Conservation (phyloP, 2,888 invertebrate species). For the Zhengitettix transpicula region DNA sequence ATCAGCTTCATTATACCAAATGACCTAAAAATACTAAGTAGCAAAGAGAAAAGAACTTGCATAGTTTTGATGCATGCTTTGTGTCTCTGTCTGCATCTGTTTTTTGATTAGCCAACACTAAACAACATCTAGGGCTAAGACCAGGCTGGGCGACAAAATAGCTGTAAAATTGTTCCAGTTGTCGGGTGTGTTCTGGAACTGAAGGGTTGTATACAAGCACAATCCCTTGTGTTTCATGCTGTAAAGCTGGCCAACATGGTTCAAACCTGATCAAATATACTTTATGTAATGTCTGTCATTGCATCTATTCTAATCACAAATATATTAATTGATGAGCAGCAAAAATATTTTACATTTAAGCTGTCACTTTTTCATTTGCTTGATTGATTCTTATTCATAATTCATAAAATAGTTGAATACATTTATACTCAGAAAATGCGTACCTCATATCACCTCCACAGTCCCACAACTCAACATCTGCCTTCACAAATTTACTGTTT, state of each 20-base stretch:
- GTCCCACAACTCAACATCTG: slow-evolving; percentile 67
- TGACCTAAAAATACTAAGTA: no score
- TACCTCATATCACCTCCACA: slow-evolving; percentile 62
- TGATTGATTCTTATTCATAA: no score
- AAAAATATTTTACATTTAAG: no score
- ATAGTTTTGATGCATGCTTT: slow-evolving; percentile 30
- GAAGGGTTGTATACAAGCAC: slow-evolving; percentile 49
- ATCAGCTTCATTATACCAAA: neutral
- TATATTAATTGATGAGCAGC: neutral
- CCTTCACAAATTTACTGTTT: slow-evolving; percentile 36
- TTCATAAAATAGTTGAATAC: no score
- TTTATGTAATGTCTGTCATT: neutral
- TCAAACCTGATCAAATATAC: slow-evolving; percentile 40
- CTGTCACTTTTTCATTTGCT: no score
- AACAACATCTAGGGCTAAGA: slow-evolving; percentile 45
- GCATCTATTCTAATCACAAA: no score
- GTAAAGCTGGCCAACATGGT: slow-evolving; percentile 59
- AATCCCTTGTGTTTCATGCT: slow-evolving; percentile 47
- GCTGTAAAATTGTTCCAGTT: slow-evolving; percentile 44
- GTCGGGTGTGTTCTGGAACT: slow-evolving; percentile 32
- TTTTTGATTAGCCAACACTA: slow-evolving; percentile 35
- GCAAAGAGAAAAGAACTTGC: slow-evolving; percentile 24
- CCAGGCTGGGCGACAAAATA: slow-evolving; percentile 52
- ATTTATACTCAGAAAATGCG: slow-evolving; percentile 5
- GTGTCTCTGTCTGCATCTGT: slow-evolving; percentile 26